These are phyloP conservation scores for Pimephales promelas DNA, from an alignment of 2,113 vertebrate species.

Conservation along the genomic window DNA sequence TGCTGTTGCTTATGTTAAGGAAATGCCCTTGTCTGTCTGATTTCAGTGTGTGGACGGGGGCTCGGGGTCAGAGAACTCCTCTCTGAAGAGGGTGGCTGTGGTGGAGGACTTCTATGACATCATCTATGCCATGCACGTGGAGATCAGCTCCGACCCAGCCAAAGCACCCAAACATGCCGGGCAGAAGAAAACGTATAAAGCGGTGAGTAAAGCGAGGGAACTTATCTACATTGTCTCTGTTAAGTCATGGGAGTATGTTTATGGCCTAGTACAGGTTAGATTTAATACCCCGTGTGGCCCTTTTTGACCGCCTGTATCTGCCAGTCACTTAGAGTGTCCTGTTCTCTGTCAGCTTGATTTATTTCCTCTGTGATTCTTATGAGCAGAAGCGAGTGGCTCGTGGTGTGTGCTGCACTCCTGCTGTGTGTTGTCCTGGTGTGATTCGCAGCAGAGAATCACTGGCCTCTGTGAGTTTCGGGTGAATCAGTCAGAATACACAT, in stretches of 20 bases:
- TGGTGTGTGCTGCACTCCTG: not conserved
- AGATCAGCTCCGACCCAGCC: conserved; percentile 90
- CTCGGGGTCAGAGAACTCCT: conserved; percentile 85
- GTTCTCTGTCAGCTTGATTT: conserved; percentile 16
- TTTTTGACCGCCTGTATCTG: conserved; percentile 11
- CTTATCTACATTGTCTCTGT: not conserved
- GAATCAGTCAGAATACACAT: not conserved
- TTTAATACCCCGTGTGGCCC: not conserved
- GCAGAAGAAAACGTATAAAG: conserved; percentile 98
- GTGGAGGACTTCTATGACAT: conserved; percentile 99
- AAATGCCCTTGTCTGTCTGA: not conserved
- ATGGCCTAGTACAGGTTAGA: not conserved
- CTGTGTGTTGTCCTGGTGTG: conserved; percentile 10
- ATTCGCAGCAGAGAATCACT: not conserved
- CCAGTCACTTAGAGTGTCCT: not conserved
- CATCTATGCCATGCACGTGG: conserved; percentile 99
- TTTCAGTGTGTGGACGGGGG: conserved; percentile 90
- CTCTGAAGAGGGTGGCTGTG: conserved; percentile 95
- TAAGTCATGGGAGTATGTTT: not conserved
- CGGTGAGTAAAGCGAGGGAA: conserved; percentile 77
- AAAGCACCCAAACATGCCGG: conserved; percentile 94
- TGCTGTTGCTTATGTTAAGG: not conserved
- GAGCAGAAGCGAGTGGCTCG: not conserved
- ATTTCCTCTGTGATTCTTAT: not conserved
- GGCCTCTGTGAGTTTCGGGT: conserved; percentile 6